These are phyloP conservation scores for Naja naja DNA, from an alignment of 2,113 vertebrate species.

Conservation along the genomic window DNA sequence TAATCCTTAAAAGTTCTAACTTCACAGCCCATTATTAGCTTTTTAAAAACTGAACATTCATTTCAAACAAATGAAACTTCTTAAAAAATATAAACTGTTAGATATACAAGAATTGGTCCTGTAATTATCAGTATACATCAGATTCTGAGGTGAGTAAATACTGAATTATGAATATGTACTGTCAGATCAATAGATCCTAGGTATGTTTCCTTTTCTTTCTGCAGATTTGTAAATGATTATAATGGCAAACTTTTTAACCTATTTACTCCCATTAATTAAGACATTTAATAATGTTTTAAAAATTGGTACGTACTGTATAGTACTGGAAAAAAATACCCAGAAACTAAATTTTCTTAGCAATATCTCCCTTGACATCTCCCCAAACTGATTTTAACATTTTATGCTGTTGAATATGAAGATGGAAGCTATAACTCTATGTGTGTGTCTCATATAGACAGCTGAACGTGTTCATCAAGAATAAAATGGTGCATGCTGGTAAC, in stretches of 20 bases:
- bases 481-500: background rate
- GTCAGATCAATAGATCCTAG: constrained; percentile 6
- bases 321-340: background rate
- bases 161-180: constrained; percentile 23
- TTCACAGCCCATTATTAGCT: constrained; percentile 57
- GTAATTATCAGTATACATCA: constrained; percentile 41
- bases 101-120: constrained; percentile 46
- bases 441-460: background rate
- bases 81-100: constrained; percentile 40
- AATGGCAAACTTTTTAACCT: background rate
- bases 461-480: background rate
- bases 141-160: constrained; percentile 36
- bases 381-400: background rate
- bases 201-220: background rate
- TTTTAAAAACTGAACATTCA: constrained; percentile 39
- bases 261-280: background rate
- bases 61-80: constrained; percentile 38
- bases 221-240: background rate
- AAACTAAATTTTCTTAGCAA: background rate
- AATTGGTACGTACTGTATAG: background rate
- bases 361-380: background rate
- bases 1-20: constrained; percentile 60
- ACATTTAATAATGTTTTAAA: background rate
- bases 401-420: background rate
- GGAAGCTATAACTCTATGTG: background rate